Evolutionary conservation across 2,888 invertebrate species (phyloP).

Genomic region (Tenodera sinensis): DNA sequence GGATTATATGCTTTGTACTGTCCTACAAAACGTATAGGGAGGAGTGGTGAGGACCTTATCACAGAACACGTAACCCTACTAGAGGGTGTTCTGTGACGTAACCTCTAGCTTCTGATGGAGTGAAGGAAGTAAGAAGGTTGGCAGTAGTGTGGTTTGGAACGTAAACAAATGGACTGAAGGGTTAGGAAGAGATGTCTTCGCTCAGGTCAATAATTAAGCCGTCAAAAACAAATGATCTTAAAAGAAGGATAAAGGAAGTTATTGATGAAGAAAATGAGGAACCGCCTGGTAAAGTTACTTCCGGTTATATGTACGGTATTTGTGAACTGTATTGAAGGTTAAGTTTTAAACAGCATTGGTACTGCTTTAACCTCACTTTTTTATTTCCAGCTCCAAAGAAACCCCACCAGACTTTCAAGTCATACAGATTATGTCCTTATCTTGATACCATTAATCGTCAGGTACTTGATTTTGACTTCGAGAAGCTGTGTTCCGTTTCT

Average conservation of each 20-base stretch:
- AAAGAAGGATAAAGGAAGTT: conserved; percentile 35
- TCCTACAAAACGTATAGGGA: too few relatives aligned
- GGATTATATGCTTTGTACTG: too few relatives aligned
- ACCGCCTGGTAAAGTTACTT: neutral
- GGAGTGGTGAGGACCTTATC: too few relatives aligned
- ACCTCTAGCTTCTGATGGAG: too few relatives aligned
- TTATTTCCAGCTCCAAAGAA: conserved; percentile 24
- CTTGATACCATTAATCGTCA: conserved; percentile 97
- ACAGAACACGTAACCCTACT: too few relatives aligned
- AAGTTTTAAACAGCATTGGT: neutral
- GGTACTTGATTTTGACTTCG: conserved; percentile 98
- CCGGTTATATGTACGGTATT: too few relatives aligned
- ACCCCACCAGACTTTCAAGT: neutral
- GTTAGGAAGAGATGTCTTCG: neutral
- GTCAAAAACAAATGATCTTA: neutral
- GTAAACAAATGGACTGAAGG: too few relatives aligned
- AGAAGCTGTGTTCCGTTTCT: conserved; percentile 97
- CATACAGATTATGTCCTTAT: conserved; percentile 80
- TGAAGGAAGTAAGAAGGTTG: too few relatives aligned
- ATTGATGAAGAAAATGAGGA: conserved; percentile 34
- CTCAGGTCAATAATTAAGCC: neutral
- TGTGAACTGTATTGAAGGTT: neutral
- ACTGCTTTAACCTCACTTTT: neutral
- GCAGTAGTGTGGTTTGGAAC: too few relatives aligned
- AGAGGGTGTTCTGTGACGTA: too few relatives aligned